Conservation (phyloP, 2,797 vertebrate species). For the Lemur catta region DNA sequence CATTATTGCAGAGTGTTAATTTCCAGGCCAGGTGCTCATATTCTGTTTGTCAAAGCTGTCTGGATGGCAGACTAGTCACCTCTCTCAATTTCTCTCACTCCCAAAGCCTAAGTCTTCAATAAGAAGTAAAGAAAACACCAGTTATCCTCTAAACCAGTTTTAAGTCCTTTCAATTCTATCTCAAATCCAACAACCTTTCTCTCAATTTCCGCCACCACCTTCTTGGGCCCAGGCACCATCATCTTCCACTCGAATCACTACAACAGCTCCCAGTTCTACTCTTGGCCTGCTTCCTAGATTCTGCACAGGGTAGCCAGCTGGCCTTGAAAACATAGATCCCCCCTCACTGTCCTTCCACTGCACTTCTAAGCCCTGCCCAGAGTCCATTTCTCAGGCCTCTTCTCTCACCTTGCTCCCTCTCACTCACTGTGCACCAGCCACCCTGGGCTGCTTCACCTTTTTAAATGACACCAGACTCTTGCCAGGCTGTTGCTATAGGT, state of each 20-base stretch:
- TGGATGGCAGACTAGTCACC: not conserved
- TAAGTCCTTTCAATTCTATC: not conserved
- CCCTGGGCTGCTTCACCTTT: fast-evolving
- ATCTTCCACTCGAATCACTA: not conserved
- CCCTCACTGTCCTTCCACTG: not conserved
- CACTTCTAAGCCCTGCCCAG: not conserved
- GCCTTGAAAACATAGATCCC: not conserved
- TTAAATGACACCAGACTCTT: not conserved
- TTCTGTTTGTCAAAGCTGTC: not conserved
- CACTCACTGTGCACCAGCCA: not conserved
- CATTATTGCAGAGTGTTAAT: not conserved
- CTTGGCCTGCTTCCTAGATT: not conserved
- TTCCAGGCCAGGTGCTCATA: not conserved
- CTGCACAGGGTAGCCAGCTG: not conserved
- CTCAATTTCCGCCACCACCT: not conserved
- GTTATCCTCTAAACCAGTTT: not conserved
- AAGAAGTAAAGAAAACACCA: not conserved
- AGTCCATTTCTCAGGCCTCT: not conserved
- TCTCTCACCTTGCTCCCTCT: not conserved
- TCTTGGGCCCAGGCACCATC: not conserved
- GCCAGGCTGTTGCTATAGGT: too few relatives aligned
- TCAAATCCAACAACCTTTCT: not conserved
- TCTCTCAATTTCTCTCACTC: not conserved
- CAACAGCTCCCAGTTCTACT: not conserved
- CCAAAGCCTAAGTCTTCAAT: not conserved